A percentile compares a stretch with the other conserved stretches of the same genome.
These are phyloP conservation scores for Notamacropus eugenii DNA, from an alignment of 2,797 vertebrate species.

Conservation along the genomic window DNA sequence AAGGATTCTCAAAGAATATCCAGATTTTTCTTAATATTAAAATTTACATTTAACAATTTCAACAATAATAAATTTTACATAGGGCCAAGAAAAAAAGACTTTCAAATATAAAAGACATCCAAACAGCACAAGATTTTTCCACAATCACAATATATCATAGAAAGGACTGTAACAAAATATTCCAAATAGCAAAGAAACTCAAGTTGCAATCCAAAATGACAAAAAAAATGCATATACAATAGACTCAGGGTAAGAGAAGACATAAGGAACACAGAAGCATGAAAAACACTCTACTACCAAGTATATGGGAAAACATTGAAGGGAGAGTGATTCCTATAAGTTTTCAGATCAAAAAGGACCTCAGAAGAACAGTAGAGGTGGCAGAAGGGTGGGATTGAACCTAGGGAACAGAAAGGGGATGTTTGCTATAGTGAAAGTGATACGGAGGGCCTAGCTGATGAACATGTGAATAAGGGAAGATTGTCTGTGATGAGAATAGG, in stretches of 20 bases:
- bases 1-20: neutral
- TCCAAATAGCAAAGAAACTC: neutral
- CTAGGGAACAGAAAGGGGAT: neutral
- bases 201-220: neutral
- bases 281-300: neutral
- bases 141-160: neutral
- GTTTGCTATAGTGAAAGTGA: neutral
- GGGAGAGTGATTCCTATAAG: neutral
- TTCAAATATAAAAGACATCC: neutral
- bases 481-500: neutral
- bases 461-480: neutral
- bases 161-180: neutral
- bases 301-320: neutral
- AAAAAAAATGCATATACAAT: neutral
- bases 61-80: neutral
- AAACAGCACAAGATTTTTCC: neutral
- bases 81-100: neutral
- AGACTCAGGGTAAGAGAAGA: neutral
- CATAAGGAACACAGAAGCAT: neutral
- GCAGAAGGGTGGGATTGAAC: neutral
- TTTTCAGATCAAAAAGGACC: neutral
- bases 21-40: neutral
- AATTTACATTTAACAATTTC: neutral
- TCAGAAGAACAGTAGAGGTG: neutral
- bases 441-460: neutral